Evolutionary conservation across 2,113 vertebrate genomes (phyloP), one percentile per base, ranked within the genome.

Genomic region (Clarias magur): DNA sequence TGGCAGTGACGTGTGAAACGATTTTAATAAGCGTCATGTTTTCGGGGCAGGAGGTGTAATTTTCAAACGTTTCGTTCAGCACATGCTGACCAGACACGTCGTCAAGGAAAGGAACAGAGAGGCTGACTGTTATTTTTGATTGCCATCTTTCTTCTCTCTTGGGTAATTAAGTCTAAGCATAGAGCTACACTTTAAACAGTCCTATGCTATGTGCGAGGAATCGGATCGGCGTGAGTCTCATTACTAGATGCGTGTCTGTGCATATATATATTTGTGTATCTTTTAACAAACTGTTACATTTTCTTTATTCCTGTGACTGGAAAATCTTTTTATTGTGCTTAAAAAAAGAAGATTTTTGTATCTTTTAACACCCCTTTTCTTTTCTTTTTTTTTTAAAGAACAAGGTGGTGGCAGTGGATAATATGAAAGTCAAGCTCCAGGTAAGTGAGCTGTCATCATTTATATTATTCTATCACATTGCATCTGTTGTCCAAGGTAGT

Each of bases 351-450:
- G 80, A 16, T 38, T 3, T 13, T 63, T 88, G 27, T 13, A 53
- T 87, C 65, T 56, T 60, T 27, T 27, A 59, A 42, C 11, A 78
- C 23, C 53, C 7, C 6, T 68, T 63, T 25, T 72, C 9, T 86
- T 48, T 63, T 3, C 80, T 59, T 38, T 38, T 59, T 54, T 25
- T 65, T 27, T 80, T 42, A 73, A 73, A 99, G 98, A 99, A 99
- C 93, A 99, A 99, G 93, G 96, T 99, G 92, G 97, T 99, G 88
- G 93, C 93, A 0, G 96, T 99, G 91, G 98, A 99, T 3, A 97
- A 96, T 12, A 92, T 96, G 90, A 97, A 97, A 90, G 97, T 99
- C 92, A 99, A 99, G 90, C 93, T 96, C 12, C 95, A 96, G 95
- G 95, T 96, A 84, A 93, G 93, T 85, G 23, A 59, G 9, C 11